These are phyloP conservation scores for Dryobota labecula DNA, from an alignment of 2,888 invertebrate genomes.

Conservation along the genomic window DNA sequence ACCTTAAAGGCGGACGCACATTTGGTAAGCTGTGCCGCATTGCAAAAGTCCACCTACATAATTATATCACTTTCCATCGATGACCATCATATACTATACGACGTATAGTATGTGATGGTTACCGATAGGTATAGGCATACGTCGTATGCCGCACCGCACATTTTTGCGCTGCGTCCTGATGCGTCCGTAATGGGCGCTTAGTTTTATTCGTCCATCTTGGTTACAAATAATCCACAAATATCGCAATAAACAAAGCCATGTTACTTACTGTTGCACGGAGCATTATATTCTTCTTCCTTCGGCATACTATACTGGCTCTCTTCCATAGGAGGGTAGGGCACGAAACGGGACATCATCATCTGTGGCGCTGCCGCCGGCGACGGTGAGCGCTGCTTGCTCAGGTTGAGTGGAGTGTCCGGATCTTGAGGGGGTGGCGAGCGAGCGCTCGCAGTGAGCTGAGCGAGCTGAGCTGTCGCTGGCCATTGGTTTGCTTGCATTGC, in stretches of 20 bases:
- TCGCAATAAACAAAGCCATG: background rate
- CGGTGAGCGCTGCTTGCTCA: slow-evolving; percentile 95
- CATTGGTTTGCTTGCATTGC: slow-evolving; percentile 91
- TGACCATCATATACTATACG: too few relatives aligned
- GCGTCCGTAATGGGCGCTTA: background rate
- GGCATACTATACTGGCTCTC: slow-evolving; percentile 84
- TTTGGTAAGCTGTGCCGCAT: background rate
- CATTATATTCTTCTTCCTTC: slow-evolving; percentile 86
- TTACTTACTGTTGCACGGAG: slow-evolving; percentile 85
- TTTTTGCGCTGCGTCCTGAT: background rate
- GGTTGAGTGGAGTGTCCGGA: slow-evolving; percentile 96
- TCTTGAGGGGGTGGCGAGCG: slow-evolving; percentile 92
- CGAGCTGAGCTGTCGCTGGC: slow-evolving; percentile 93
- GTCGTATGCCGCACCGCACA: background rate
- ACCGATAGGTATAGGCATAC: too few relatives aligned
- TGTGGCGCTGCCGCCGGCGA: slow-evolving; percentile 90
- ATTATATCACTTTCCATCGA: too few relatives aligned
- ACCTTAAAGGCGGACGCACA: background rate
- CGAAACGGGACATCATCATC: slow-evolving; percentile 90
- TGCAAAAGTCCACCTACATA: background rate
- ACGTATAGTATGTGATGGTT: too few relatives aligned
- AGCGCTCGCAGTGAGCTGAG: slow-evolving; percentile 91
- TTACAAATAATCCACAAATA: background rate
- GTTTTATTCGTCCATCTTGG: background rate
- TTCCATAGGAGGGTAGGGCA: slow-evolving; percentile 87